Conservation (phyloP, 2,113 vertebrate genomes). For the Actenoides hombroni region DNA sequence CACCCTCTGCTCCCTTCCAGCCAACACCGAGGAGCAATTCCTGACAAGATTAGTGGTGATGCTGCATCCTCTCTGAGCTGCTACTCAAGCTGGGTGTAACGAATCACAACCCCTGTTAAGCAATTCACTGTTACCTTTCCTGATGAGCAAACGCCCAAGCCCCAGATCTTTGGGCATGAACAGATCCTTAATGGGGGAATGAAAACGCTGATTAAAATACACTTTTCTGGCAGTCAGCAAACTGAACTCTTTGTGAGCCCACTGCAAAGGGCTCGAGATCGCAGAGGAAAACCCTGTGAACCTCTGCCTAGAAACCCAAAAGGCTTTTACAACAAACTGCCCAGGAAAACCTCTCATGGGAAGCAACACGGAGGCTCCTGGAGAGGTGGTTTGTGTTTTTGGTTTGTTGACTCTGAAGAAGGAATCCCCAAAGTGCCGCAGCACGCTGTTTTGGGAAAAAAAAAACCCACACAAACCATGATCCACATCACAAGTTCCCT, state of each 20-base stretch:
- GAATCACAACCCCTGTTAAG: constrained; percentile 38
- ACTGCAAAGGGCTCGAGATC: background rate
- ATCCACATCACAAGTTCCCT: background rate
- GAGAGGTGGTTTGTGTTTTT: background rate
- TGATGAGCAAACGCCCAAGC: background rate
- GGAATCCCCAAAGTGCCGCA: background rate
- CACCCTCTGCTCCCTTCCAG: constrained; percentile 49
- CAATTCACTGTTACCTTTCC: background rate
- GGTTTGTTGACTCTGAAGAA: constrained; percentile 14
- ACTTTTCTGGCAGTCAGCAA: background rate
- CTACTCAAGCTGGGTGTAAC: background rate
- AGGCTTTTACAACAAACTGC: background rate
- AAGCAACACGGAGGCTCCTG: background rate
- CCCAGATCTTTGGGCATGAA: background rate
- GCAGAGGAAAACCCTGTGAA: background rate
- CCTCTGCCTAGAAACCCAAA: background rate
- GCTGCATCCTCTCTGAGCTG: constrained; percentile 24
- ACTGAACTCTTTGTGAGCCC: background rate
- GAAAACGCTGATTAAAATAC: background rate
- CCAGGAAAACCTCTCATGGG: background rate
- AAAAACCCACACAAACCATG: background rate
- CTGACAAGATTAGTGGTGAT: background rate
- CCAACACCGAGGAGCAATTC: background rate
- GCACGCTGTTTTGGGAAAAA: background rate
- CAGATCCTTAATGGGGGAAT: background rate